Conservation (phyloP, 2,797 vertebrate species). For the Gephyroberyx darwinii region DNA sequence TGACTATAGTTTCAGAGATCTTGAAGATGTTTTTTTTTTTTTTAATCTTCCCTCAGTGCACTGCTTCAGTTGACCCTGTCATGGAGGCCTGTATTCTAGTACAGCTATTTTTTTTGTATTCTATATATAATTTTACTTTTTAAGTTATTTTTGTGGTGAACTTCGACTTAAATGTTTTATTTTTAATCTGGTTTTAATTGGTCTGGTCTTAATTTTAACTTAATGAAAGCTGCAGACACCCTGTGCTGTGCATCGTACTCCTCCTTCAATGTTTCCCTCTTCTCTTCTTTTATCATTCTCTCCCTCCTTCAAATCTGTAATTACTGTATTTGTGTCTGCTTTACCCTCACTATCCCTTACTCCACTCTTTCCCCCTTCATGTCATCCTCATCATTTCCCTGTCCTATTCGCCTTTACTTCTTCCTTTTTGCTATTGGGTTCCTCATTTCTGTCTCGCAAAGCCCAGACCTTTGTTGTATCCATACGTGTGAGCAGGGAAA, state of each 20-base stretch:
- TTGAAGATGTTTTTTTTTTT: neutral
- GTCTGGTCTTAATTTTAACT: neutral
- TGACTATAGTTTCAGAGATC: neutral
- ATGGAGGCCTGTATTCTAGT: conserved; percentile 12
- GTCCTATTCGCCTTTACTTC: too few species aligned
- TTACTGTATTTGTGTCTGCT: neutral
- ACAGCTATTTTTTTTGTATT: conserved; percentile 9
- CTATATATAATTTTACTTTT: conserved; percentile 25
- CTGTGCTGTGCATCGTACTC: neutral
- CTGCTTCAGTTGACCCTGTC: too few species aligned
- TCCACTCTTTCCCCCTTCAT: neutral
- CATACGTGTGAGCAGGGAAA: conserved; percentile 17
- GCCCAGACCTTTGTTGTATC: neutral
- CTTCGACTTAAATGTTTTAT: neutral
- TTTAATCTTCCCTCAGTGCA: too few species aligned
- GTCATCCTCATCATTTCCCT: neutral
- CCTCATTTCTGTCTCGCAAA: conserved; percentile 7
- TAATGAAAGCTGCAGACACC: neutral
- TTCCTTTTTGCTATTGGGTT: neutral
- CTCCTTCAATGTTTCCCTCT: too few species aligned
- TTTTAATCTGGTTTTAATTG: too few species aligned
- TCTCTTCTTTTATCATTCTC: neutral
- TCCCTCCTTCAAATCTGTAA: neutral
- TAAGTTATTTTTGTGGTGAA: neutral
- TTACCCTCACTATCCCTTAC: conserved; percentile 4